Percentiles rank a stretch among this genome's conserved stretches.
Evolutionary conservation across 2,113 vertebrate genomes (phyloP).

Genomic region (Rutilus rutilus): DNA sequence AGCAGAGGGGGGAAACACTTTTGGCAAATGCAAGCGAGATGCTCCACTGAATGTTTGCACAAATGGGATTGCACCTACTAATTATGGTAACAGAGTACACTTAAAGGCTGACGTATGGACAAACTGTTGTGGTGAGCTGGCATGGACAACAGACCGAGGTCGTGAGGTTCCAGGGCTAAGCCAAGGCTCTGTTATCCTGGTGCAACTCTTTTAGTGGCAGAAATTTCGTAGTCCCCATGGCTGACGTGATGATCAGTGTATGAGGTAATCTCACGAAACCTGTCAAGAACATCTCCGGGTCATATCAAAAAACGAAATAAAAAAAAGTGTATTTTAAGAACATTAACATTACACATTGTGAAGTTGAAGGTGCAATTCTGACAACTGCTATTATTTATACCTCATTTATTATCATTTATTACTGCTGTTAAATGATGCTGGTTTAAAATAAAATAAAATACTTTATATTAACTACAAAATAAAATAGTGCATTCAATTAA

Average conservation of each 20-base stretch:
- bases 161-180: slow-evolving; percentile 53
- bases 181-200: slow-evolving; percentile 52
- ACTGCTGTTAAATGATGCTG: background rate
- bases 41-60: slow-evolving; percentile 65
- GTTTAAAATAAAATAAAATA: background rate
- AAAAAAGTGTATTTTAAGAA: background rate
- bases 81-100: slow-evolving; percentile 71
- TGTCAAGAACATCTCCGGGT: background rate
- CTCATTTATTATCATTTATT: background rate
- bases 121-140: slow-evolving; percentile 68
- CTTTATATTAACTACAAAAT: too few species aligned
- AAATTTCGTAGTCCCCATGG: slow-evolving; percentile 53
- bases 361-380: background rate
- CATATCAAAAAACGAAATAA: background rate
- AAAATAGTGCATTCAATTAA: background rate
- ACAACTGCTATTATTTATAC: too few species aligned
- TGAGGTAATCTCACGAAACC: background rate
- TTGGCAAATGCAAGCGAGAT: slow-evolving; percentile 58
- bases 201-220: slow-evolving; percentile 46
- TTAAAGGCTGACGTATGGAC: slow-evolving; percentile 71
- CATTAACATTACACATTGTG: background rate
- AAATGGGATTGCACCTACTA: slow-evolving; percentile 67
- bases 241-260: background rate
- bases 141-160: slow-evolving; percentile 60
- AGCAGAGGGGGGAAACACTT: slow-evolving; percentile 44